Evolutionary conservation across 2,797 vertebrate genomes (phyloP).

Genomic region (Carduelis carduelis): DNA sequence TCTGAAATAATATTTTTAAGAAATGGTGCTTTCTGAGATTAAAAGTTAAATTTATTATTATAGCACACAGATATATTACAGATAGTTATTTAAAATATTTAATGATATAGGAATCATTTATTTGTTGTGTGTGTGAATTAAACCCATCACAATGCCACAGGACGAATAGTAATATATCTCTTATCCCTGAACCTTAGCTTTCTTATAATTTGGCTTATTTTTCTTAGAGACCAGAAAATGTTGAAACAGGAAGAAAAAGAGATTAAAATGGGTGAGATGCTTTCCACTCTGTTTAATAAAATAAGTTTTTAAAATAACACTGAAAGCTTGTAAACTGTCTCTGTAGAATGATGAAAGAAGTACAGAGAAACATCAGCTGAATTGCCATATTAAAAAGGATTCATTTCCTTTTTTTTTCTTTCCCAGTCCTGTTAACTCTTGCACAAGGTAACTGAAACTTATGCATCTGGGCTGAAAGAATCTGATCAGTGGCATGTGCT

Average conservation of each 20-base stretch:
- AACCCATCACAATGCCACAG: background rate
- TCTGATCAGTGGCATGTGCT: conserved; percentile 52
- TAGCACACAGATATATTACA: fast-evolving
- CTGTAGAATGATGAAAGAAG: background rate
- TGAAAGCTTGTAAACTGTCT: background rate
- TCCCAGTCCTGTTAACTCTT: background rate
- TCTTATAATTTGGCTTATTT: background rate
- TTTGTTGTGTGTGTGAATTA: background rate
- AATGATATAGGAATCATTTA: background rate
- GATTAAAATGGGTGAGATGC: background rate
- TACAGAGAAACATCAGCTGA: background rate
- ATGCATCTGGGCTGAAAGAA: conserved; percentile 34
- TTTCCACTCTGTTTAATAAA: background rate
- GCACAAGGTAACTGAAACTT: background rate
- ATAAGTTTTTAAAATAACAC: background rate
- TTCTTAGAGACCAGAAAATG: background rate
- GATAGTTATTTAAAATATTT: background rate
- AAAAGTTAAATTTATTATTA: background rate
- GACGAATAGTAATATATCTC: background rate
- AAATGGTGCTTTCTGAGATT: background rate
- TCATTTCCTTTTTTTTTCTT: background rate
- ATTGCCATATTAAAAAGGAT: background rate
- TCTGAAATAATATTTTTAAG: background rate
- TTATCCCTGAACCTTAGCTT: background rate
- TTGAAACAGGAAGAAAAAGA: background rate